A percentile compares a stretch with the other conserved stretches of the same genome.
Conservation (phyloP, 2,888 invertebrate species). For the Drosophila gaucha region DNA sequence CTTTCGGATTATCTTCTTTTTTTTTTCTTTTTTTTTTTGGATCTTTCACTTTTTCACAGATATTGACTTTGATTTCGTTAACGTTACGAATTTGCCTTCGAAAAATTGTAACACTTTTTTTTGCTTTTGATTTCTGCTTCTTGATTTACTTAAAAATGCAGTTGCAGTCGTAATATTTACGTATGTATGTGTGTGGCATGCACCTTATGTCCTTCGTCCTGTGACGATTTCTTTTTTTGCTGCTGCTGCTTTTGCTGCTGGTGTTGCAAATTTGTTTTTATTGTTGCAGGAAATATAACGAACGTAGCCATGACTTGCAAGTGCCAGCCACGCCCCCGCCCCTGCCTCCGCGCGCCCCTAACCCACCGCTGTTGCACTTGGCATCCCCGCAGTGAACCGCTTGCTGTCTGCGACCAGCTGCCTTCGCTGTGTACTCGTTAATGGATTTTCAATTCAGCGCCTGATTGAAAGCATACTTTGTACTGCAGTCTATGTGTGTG, state of each 20-base stretch:
- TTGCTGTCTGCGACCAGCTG: constrained; percentile 44
- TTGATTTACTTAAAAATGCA: constrained; percentile 63
- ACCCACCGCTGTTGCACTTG: constrained; percentile 7
- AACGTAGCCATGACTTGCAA: constrained; percentile 60
- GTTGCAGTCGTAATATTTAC: constrained; percentile 39
- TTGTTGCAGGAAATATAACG: constrained; percentile 69
- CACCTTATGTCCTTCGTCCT: constrained; percentile 46
- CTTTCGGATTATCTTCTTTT: neutral
- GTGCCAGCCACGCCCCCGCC: constrained; percentile 26
- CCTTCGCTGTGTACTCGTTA: constrained; percentile 74
- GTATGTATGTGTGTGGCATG: constrained; percentile 22
- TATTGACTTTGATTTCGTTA: constrained; percentile 50
- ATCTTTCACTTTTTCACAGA: neutral
- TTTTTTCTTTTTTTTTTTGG: neutral
- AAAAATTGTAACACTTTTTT: constrained; percentile 9
- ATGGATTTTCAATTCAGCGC: constrained; percentile 81
- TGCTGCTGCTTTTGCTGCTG: constrained; percentile 26
- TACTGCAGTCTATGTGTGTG: constrained; percentile 15
- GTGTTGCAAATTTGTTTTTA: constrained; percentile 74
- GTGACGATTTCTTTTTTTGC: constrained; percentile 35
- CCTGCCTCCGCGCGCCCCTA: neutral
- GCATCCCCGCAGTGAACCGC: constrained; percentile 10
- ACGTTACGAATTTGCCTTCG: constrained; percentile 14
- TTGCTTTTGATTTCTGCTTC: constrained; percentile 1
- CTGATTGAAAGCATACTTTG: constrained; percentile 80